A percentile compares a stretch with the other conserved stretches of the same genome.
These are phyloP conservation scores for Tinea trinotella DNA, from an alignment of 2,888 invertebrate genomes.

Conservation along the genomic window DNA sequence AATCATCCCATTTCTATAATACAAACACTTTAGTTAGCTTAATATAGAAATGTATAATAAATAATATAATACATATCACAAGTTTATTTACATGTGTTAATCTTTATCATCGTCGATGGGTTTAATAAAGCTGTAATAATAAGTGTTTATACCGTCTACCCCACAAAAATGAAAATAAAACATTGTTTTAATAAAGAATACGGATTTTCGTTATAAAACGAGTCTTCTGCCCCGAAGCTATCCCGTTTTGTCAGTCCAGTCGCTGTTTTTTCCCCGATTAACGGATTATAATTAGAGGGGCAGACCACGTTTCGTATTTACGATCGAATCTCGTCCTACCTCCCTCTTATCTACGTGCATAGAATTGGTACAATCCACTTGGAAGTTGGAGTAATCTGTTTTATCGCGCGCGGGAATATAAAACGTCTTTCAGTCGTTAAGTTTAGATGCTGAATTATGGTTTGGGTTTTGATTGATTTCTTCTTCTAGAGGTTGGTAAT, in stretches of 20 bases:
- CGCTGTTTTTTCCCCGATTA: neutral
- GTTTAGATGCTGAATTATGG: neutral
- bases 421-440: neutral
- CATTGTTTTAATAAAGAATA: neutral
- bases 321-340: slow-evolving; percentile 32
- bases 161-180: too few species aligned
- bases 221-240: neutral
- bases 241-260: neutral
- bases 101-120: too few species aligned
- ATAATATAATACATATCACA: too few species aligned
- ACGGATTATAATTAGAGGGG: slow-evolving; percentile 37
- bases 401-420: neutral
- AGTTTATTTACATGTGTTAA: too few species aligned
- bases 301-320: slow-evolving; percentile 40
- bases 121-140: too few species aligned
- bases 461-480: neutral
- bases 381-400: neutral
- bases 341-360: slow-evolving; percentile 30
- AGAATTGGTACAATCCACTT: slow-evolving; percentile 30
- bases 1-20: too few species aligned
- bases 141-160: too few species aligned
- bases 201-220: neutral
- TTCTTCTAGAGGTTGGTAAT: too few species aligned
- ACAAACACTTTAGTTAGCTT: too few species aligned
- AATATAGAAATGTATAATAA: too few species aligned